Base-by-base conservation (phyloP, 2,888 invertebrate genomes). In the Trimorus sp. region DNA sequence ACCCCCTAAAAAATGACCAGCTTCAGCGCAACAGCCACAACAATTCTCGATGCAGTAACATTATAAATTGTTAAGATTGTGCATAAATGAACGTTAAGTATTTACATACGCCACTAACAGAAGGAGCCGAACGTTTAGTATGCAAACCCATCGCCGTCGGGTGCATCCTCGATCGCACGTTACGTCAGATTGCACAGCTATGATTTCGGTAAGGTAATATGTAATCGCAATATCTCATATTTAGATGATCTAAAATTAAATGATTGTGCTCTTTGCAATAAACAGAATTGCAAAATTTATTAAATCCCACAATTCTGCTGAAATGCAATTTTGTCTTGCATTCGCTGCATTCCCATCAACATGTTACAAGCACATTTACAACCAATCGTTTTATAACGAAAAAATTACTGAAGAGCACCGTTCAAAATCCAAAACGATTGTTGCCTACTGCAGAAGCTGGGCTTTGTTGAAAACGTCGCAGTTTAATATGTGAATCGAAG, bases 91-190 rank as follows among this genome's bases (percentile, higher is more conserved):
- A 63, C 73, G 73, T 78, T 70, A 80, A 81, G 78, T 81, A 81
- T 83, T 77, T 79, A 65, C 74, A 80, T 65, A 60, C 54, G 53
- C 70, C 63, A 56, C 62, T 48, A 76, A 75, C 74, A 82, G 83
- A 84, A 85, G 85, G 83, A 85, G 74, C 74, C 74, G 76, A 86
- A 83, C 81, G 81, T 85, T 85, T 83, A 84, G 84, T 86, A 86
- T 86, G 86, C 85, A 85, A 86, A 84, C 84, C 83, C 83, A 85
- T 84, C 81, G 85, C 84, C 84, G 83, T 70, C 83, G 82, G 84
- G 79, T 78, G 86, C 86, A 86, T 86, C 85, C 86, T 84, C 83
- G 71, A 86, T 84, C 83, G 84, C 85, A 77, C 84, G 82, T 85
- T 83, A 85, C 82, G 83, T 85, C 85, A 83, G 83, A 85, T 85